These are phyloP conservation scores for Pomatostomus ruficeps DNA, from an alignment of 2,113 vertebrate genomes.

Conservation along the genomic window DNA sequence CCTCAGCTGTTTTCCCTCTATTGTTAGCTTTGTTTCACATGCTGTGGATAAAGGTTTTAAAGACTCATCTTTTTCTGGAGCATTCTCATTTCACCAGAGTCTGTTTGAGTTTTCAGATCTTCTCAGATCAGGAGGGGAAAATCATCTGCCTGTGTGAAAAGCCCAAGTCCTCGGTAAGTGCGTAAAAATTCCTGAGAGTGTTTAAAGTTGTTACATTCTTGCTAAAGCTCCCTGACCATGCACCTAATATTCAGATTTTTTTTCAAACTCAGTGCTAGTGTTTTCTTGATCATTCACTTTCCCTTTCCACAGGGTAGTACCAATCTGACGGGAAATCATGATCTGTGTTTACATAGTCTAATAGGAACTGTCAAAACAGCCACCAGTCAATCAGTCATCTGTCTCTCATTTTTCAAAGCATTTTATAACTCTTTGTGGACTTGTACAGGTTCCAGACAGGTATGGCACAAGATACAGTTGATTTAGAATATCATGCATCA, in stretches of 20 bases:
- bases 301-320: background rate
- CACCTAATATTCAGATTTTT: background rate
- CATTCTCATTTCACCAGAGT: background rate
- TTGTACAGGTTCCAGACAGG: background rate
- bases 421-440: background rate
- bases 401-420: background rate
- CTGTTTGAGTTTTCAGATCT: background rate
- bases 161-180: background rate
- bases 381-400: background rate
- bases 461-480: background rate
- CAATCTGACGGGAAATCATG: background rate
- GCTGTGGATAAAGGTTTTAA: background rate
- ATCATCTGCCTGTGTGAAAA: background rate
- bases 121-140: background rate
- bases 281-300: background rate
- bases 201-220: background rate
- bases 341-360: conserved; percentile 1
- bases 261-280: background rate
- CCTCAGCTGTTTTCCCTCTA: background rate
- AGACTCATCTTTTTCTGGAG: background rate
- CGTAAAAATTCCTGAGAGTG: background rate
- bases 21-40: background rate
- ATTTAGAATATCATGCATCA: background rate
- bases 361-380: conserved; percentile 4
- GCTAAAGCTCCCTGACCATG: background rate